Conservation (phyloP, 2,797 vertebrate species). For the Macrochelys suwanniensis region DNA sequence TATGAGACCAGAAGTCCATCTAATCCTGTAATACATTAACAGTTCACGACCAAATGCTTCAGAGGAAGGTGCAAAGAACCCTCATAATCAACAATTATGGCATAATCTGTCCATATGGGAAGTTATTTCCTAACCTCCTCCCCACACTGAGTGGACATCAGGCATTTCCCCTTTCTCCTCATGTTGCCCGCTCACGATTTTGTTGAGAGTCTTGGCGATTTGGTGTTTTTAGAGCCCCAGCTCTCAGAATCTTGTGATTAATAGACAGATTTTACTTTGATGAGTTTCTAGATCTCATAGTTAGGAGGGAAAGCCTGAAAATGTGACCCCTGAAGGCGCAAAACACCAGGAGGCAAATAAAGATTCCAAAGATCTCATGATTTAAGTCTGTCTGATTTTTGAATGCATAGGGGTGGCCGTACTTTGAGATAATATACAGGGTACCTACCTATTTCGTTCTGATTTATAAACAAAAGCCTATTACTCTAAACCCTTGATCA, state of each 20-base stretch:
- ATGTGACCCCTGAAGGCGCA: neutral
- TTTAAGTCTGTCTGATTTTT: neutral
- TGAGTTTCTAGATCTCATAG: neutral
- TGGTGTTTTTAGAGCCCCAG: neutral
- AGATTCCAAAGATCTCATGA: neutral
- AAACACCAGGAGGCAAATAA: neutral
- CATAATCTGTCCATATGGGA: neutral
- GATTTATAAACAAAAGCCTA: neutral
- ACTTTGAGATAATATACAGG: too few relatives aligned
- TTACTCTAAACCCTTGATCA: neutral
- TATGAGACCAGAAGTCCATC: neutral
- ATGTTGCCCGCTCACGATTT: neutral
- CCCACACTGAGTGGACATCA: neutral
- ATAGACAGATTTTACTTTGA: neutral
- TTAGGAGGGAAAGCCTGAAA: neutral
- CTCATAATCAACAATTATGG: neutral
- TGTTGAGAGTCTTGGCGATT: neutral
- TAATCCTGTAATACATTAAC: neutral
- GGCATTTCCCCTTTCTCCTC: neutral
- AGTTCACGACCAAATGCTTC: neutral
- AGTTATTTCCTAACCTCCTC: neutral
- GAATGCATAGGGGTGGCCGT: too few relatives aligned
- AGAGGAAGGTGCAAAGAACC: neutral
- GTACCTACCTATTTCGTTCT: neutral
- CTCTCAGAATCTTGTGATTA: neutral